Percentiles rank a stretch among this genome's conserved stretches.
These are phyloP conservation scores for Chloroceryle amazona DNA, from an alignment of 2,797 vertebrate species.

Conservation along the genomic window DNA sequence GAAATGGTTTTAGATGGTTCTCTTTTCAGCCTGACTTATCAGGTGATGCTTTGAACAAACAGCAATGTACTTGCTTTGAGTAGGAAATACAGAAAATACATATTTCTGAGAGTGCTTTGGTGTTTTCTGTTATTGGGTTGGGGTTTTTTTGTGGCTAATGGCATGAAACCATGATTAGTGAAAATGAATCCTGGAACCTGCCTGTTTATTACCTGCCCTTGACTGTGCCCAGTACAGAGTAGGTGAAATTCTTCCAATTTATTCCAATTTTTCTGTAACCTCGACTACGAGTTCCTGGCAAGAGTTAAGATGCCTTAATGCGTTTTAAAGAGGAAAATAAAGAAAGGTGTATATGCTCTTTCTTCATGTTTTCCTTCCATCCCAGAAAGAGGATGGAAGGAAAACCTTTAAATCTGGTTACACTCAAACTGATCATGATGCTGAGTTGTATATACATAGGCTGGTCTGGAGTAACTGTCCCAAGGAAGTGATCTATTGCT, in stretches of 20 bases:
- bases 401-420: not conserved
- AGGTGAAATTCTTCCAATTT: not conserved
- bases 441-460: not conserved
- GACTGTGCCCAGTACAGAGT: not conserved
- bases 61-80: not conserved
- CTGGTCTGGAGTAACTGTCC: not conserved
- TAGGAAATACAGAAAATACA: not conserved
- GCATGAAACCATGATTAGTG: not conserved
- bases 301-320: not conserved
- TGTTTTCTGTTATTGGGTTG: not conserved
- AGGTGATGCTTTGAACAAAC: not conserved
- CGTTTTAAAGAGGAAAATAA: not conserved
- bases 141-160: not conserved
- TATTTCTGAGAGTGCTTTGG: not conserved
- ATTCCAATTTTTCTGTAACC: not conserved
- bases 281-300: not conserved
- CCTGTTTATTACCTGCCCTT: not conserved
- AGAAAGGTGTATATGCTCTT: accelerated
- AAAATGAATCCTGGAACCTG: not conserved
- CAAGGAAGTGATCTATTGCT: not conserved
- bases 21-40: not conserved
- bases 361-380: not conserved
- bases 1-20: not conserved
- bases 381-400: not conserved
- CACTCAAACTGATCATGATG: accelerated